Evolutionary conservation across 2,113 vertebrate species (phyloP).

Genomic region (Passer domesticus): DNA sequence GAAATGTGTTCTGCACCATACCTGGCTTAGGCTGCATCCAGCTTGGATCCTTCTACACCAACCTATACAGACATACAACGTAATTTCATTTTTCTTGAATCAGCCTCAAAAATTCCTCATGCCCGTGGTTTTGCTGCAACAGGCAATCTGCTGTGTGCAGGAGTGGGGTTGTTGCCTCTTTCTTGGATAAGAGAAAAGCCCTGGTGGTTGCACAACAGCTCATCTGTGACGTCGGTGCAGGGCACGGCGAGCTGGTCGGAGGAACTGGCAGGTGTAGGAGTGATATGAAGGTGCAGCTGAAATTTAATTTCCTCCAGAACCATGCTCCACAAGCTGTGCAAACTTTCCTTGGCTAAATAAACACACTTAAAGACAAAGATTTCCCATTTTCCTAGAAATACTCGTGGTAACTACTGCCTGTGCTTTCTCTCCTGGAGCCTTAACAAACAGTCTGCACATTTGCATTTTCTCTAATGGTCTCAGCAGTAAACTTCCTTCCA

Average conservation of each 20-base stretch:
- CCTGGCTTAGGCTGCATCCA: rapidly evolving
- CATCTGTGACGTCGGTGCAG: background rate
- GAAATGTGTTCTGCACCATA: background rate
- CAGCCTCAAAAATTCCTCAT: background rate
- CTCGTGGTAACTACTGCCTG: conserved; percentile 57
- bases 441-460: conserved; percentile 68
- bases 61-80: background rate
- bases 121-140: background rate
- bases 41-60: background rate
- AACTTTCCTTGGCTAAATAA: conserved; percentile 68
- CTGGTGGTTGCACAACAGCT: background rate
- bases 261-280: conserved; percentile 46
- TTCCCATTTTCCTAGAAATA: conserved; percentile 67
- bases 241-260: background rate
- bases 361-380: conserved; percentile 70
- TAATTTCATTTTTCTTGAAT: background rate
- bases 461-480: conserved; percentile 76
- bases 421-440: conserved; percentile 67
- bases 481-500: conserved; percentile 73
- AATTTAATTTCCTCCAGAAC: conserved; percentile 66
- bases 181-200: background rate
- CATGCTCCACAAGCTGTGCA: conserved; percentile 47
- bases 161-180: background rate
- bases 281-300: background rate
- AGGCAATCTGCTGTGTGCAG: background rate